phyloP scores from a whole-genome alignment of 2,113 vertebrate species.

The Platycercus adscitus region DNA sequence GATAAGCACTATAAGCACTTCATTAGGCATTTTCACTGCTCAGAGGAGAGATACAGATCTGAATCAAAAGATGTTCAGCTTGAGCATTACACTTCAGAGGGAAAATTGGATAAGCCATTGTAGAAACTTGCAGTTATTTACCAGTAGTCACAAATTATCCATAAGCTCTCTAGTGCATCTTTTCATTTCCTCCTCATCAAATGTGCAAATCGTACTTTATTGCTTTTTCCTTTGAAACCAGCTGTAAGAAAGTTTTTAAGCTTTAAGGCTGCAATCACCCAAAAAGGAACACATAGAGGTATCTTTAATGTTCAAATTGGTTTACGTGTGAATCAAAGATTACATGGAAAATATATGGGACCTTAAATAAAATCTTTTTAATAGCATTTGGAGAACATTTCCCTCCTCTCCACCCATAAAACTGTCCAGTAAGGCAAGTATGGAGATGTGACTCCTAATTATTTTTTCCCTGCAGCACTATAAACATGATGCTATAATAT shows the following conservation, averaged over 20 bases:
- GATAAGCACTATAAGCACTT: not conserved
- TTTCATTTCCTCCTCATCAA: conserved; percentile 28
- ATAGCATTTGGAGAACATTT: conserved; percentile 25
- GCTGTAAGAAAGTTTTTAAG: not conserved
- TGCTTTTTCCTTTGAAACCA: not conserved
- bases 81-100: not conserved
- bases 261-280: not conserved
- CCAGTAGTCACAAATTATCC: not conserved
- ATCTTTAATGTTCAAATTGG: not conserved
- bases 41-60: not conserved
- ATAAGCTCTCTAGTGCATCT: not conserved
- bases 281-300: not conserved
- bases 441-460: conserved; percentile 49
- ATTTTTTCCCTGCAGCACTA: conserved; percentile 39
- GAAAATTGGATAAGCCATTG: not conserved
- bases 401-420: not conserved
- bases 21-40: not conserved
- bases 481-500: conserved; percentile 47
- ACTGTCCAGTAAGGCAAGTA: not conserved
- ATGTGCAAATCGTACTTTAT: not conserved
- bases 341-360: not conserved
- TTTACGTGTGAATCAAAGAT: not conserved
- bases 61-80: not conserved
- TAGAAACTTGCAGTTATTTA: not conserved
- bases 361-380: conserved; percentile 19